These are phyloP conservation scores for Idaea straminata DNA, from an alignment of 2,888 invertebrate genomes.

Conservation along the genomic window DNA sequence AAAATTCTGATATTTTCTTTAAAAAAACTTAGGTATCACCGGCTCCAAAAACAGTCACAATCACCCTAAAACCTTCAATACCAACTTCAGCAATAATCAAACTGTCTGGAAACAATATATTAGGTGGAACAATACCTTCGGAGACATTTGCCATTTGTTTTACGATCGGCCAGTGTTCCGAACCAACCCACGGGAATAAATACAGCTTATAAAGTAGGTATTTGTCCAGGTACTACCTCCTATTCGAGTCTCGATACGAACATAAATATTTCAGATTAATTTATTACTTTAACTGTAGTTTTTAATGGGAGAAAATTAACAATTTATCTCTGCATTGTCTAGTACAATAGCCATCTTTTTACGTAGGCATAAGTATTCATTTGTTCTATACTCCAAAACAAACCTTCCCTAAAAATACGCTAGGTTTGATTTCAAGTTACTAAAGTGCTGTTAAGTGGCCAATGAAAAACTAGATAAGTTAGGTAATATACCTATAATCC, in stretches of 20 bases:
- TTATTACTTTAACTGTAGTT: conserved; percentile 10
- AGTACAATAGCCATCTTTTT: not conserved
- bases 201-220: conserved; percentile 10
- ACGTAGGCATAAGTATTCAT: no score
- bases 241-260: conserved; percentile 16
- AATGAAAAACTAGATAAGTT: no score
- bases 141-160: conserved; percentile 43
- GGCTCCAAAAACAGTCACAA: not conserved
- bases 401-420: no score
- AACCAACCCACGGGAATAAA: conserved; percentile 32
- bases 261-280: conserved; percentile 20
- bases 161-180: conserved; percentile 31
- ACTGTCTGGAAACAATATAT: conserved; percentile 31
- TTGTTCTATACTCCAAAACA: no score
- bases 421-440: no score
- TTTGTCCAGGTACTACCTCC: conserved; percentile 8
- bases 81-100: not conserved
- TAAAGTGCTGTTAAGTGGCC: no score
- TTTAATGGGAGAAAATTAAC: not conserved
- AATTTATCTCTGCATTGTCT: not conserved
- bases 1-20: not conserved
- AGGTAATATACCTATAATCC: no score
- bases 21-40: not conserved
- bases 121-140: conserved; percentile 24
- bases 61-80: not conserved